Evolutionary conservation across 1,140 invertebrate genomes (phyloP), one percentile per base, ranked within the genome.

Genomic region (Drosophila nannoptera): DNA sequence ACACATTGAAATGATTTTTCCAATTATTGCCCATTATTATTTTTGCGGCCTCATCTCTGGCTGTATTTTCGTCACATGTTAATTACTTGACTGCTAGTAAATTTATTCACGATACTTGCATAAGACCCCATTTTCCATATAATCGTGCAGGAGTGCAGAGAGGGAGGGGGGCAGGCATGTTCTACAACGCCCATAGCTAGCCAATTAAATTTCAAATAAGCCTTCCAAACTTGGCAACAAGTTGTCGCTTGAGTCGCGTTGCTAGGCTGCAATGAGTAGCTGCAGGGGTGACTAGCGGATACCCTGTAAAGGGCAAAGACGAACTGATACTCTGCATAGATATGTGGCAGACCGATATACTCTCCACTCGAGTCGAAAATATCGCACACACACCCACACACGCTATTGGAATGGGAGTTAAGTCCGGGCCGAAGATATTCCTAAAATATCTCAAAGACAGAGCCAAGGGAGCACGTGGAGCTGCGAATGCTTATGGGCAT

Each of bases 381-480:
- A n/a, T n/a, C 22, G 3, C 22, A 22, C 22, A 22, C 22, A 22
- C 22, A 22, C 22, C 1, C 22, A 3, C 22, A 1, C 22, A 22
- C 22, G 1, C 22, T 22, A 22, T 22, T 22, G 22, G 1, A 22
- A 22, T 3, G 22, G 22, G 22, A 2, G 11, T 12, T 55, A 32
- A 32, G 4, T n/a, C 42, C 31, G 14, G 16, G 29, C 14, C 14
- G 4, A 43, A 9, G 38, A 32, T 45, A 33, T 45, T 16, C 54
- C 40, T 9, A 45, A 56, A 56, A 45, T 56, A 56, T 12, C 31
- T 33, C 40, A 5, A 12, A 46, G 40, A 5, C 5, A 46, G 22
- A 3, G 22, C 22, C 22, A 22, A 22, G 22, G 11, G 43, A 35
- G 65, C 68, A 76, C 74, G 74, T 77, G 67, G 61, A 22, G 29